Percentiles rank a stretch among this genome's conserved stretches.
These are phyloP conservation scores for Helicoverpa zea DNA, from an alignment of 1,140 invertebrate genomes.

Conservation along the genomic window DNA sequence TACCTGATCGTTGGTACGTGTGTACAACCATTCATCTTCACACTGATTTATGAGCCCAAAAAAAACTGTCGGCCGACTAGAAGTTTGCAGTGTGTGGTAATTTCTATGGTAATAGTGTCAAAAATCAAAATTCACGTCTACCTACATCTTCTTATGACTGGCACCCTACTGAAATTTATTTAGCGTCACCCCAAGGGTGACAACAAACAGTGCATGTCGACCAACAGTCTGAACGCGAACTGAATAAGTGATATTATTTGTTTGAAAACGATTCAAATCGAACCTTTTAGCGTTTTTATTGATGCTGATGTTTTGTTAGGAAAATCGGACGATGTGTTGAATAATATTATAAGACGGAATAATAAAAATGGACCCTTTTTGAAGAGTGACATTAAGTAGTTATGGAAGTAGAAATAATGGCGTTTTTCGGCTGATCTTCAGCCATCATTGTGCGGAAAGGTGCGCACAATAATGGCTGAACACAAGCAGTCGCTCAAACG, in stretches of 20 bases:
- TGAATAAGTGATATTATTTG: slow-evolving; percentile 59
- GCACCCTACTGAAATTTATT: slow-evolving; percentile 60
- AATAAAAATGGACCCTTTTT: too few species aligned
- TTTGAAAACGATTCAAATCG: slow-evolving; percentile 16
- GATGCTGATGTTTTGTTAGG: slow-evolving; percentile 13
- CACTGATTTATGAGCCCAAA: background rate
- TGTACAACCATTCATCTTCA: too few species aligned
- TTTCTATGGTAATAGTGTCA: too few species aligned
- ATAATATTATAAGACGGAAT: background rate
- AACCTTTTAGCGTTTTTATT: slow-evolving; percentile 32
- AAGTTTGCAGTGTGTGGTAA: too few species aligned
- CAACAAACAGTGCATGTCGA: slow-evolving; percentile 71
- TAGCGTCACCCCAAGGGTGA: slow-evolving; percentile 68
- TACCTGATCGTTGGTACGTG: too few species aligned
- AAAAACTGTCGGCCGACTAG: background rate
- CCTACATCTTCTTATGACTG: slow-evolving; percentile 50
- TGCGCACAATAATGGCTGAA: too few species aligned
- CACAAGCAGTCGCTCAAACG: too few species aligned
- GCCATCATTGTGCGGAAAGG: too few species aligned
- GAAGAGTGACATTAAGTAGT: too few species aligned
- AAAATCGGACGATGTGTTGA: background rate
- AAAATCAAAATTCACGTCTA: slow-evolving; percentile 3
- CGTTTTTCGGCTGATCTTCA: too few species aligned
- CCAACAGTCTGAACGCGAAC: slow-evolving; percentile 75
- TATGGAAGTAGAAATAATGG: too few species aligned